These are phyloP conservation scores for Danio aesculapii DNA, from an alignment of 2,797 vertebrate species.

Conservation along the genomic window DNA sequence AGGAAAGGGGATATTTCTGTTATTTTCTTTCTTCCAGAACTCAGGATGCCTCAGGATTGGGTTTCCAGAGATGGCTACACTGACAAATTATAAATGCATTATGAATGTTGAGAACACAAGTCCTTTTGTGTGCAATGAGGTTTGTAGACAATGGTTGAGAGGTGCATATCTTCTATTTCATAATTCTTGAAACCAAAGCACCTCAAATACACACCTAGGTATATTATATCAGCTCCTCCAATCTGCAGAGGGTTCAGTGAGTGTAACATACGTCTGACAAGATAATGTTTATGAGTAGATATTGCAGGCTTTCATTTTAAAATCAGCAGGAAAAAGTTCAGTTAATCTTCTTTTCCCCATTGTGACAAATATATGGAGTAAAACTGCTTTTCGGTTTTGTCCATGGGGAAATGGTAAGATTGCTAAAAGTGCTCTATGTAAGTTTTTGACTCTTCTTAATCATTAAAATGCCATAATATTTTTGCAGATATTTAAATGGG, in stretches of 20 bases:
- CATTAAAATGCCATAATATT: no score
- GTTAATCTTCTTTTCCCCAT: no score
- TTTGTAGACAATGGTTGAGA: conserved; percentile 55
- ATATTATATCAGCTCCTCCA: conserved; percentile 31
- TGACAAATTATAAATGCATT: conserved; percentile 63
- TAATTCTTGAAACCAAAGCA: conserved; percentile 40
- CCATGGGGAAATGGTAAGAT: no score
- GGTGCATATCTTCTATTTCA: conserved; percentile 53
- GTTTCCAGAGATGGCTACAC: conserved; percentile 67
- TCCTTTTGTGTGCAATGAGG: conserved; percentile 53
- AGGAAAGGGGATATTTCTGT: conserved; percentile 50
- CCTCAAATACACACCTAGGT: conserved; percentile 24
- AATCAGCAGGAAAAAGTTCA: no score
- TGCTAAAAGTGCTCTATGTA: no score
- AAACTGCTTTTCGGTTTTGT: no score
- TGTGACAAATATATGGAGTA: no score
- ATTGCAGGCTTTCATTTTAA: background rate
- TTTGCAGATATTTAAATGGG: no score
- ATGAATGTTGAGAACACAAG: conserved; percentile 67
- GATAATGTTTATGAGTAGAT: conserved; percentile 2
- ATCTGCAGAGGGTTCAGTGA: background rate
- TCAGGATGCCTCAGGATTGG: conserved; percentile 63
- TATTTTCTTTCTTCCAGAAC: conserved; percentile 47
- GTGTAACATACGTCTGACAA: background rate
- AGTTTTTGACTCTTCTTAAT: no score